Base-by-base conservation (phyloP, 2,113 vertebrate species). In the Odocoileus hemionus region DNA sequence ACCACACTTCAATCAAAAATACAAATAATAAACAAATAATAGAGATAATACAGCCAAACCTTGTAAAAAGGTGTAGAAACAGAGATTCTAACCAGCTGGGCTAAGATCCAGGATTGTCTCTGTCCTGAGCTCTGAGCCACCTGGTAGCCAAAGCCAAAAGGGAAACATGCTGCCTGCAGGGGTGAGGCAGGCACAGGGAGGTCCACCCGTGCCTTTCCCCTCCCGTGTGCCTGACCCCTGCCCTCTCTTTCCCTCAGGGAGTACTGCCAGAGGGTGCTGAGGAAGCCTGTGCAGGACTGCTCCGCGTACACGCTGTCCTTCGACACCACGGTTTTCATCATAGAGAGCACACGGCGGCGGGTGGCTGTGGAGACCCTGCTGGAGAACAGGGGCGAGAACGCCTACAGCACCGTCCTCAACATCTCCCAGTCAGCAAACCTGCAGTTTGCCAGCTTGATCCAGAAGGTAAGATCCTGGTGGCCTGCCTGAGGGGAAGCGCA, bases 381-480 rank as follows among this genome's bases (percentile, higher is more conserved):
- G 98, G 99, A 99, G 96, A 99, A 99, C 99, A 98, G 98, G 19
- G 99, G 99, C 0, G 99, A 99, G 92, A 99, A 99, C 0, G 99
- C 99, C 64, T 99, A 99, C 96, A 99, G 98, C 84, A 98, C 99
- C 0, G 82, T 98, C 14, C 99, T 99, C 9, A 99, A 99, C 95
- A 99, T 99, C 98, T 99, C 99, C 52, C 99, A 99, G 99, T 99
- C 99, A 5, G 98, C 98, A 57, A 99, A 99, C 96, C 99, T 99
- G 10, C 99, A 99, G 94, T 99, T 99, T 0, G 99, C 99, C 84
- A 99, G 99, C 98, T 95, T 99, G 86, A 98, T 99, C 57, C 98
- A 99, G 89, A 99, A 99, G 99, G 99, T 99, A 92, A 92, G 97
- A 21, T 14, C 57, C 26, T 2, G 1, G 76, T 0, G 0, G 30